Evolutionary conservation across 2,888 invertebrate species (phyloP), one percentile per base, ranked within the genome.

Genomic region (Drosophila gaucha): DNA sequence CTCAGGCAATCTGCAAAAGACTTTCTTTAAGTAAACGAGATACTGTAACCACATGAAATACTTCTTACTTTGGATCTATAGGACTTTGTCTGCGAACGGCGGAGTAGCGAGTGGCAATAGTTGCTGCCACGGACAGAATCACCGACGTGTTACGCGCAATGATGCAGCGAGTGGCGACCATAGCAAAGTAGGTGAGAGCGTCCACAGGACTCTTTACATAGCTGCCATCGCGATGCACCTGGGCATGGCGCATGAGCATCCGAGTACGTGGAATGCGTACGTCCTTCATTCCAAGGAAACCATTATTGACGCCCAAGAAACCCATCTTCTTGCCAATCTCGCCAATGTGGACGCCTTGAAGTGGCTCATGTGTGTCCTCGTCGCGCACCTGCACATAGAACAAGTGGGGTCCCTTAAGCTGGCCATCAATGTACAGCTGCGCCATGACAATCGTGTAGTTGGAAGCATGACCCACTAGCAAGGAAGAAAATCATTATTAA

Each of bases 241-340:
- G 94, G 10, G 96, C 94, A 91, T 98, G 96, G 91, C 96, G 96
- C 98, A 98, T 98, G 26, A 99, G 92, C 97, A 99, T 96, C 74
- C 97, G 93, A 6, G 94, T 94, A 64, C 97, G 93, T 0, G 98
- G 98, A 91, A 98, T 96, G 80, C 98, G 94, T 12, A 97, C 95
- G 75, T 96, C 93, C 63, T 97, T 94, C 79, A 99, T 95, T 3
- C 96, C 96, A 22, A 99, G 93, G 92, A 96, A 99, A 0, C 99
- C 98, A 91, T 99, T 98, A 90, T 99, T 98, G 26, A 96, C 95
- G 2, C 95, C 95, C 84, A 96, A 96, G 95, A 97, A 97, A 55
- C 97, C 98, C 77, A 98, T 93, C 91, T 98, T 98, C 58, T 96
- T 96, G 3, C 98, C 98, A 77, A 99, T 98, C 92, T 98, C 98